phyloP scores from a whole-genome alignment of 2,113 vertebrate genomes.

The Nicator chloris region DNA sequence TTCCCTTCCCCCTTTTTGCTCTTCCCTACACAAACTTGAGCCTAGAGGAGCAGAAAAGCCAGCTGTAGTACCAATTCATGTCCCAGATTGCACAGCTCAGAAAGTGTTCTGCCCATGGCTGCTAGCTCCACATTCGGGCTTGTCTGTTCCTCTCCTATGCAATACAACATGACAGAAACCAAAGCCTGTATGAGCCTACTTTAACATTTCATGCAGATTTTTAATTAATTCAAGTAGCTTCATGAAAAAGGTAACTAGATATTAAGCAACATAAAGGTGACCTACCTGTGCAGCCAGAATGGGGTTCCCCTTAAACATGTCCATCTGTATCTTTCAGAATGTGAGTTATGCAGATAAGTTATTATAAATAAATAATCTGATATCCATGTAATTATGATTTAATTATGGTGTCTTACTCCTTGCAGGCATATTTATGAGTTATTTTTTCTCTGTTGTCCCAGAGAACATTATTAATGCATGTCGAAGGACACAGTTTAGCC shows the following conservation, averaged over 20 bases:
- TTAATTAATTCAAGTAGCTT: neutral
- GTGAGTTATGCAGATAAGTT: constrained; percentile 9
- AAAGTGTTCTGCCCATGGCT: neutral
- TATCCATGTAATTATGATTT: constrained; percentile 61
- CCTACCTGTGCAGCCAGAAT: neutral
- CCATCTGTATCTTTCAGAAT: constrained; percentile 12
- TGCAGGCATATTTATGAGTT: constrained; percentile 65
- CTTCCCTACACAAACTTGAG: neutral
- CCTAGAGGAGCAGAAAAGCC: neutral
- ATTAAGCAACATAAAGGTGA: neutral
- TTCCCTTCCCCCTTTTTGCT: neutral
- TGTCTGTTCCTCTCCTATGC: neutral
- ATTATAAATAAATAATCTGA: constrained; percentile 29
- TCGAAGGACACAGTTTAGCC: constrained; percentile 40
- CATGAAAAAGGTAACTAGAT: neutral
- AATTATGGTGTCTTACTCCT: constrained; percentile 63
- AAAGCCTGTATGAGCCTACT: neutral
- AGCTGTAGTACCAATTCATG: accelerated
- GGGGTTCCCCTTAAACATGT: neutral
- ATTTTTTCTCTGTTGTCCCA: constrained; percentile 53
- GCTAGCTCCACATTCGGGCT: neutral
- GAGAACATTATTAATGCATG: constrained; percentile 62
- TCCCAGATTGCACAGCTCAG: neutral
- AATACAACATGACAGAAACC: neutral
- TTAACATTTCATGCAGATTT: neutral